Evolutionary conservation across 2,888 invertebrate species (phyloP).

Genomic region (Noctua fimbriata): DNA sequence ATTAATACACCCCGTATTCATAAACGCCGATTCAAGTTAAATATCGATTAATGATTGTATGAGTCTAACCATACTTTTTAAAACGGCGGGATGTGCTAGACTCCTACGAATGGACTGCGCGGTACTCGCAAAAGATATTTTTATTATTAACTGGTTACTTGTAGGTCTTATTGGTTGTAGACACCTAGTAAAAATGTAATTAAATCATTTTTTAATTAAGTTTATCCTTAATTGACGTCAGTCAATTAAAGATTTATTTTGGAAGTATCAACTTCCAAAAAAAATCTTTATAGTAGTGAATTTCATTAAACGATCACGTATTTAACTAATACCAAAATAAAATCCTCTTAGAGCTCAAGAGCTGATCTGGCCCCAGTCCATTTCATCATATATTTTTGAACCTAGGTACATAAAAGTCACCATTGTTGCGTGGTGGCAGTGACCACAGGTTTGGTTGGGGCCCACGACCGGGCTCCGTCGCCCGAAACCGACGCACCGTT

Average conservation of each 20-base stretch:
- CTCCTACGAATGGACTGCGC: neutral
- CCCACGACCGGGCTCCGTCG: conserved; percentile 55
- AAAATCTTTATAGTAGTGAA: neutral
- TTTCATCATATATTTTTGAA: neutral
- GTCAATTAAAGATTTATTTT: too few species aligned
- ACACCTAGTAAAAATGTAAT: neutral
- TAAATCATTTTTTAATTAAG: neutral
- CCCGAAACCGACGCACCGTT: conserved; percentile 75
- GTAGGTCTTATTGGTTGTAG: neutral
- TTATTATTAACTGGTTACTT: neutral
- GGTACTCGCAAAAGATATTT: neutral
- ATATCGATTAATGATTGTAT: neutral
- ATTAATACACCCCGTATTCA: neutral
- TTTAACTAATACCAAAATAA: neutral
- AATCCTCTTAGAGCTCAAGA: neutral
- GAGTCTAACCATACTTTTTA: neutral
- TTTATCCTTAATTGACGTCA: too few species aligned
- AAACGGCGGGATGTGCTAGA: neutral
- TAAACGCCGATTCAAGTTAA: neutral
- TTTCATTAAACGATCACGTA: neutral
- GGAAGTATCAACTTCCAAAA: too few species aligned
- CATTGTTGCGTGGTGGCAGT: conserved; percentile 31
- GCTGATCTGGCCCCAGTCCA: neutral
- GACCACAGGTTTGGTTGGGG: conserved; percentile 42
- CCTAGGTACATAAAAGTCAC: conserved; percentile 15